phyloP scores from a whole-genome alignment of 2,888 invertebrate species.

The Synanthedon vespiformis region DNA sequence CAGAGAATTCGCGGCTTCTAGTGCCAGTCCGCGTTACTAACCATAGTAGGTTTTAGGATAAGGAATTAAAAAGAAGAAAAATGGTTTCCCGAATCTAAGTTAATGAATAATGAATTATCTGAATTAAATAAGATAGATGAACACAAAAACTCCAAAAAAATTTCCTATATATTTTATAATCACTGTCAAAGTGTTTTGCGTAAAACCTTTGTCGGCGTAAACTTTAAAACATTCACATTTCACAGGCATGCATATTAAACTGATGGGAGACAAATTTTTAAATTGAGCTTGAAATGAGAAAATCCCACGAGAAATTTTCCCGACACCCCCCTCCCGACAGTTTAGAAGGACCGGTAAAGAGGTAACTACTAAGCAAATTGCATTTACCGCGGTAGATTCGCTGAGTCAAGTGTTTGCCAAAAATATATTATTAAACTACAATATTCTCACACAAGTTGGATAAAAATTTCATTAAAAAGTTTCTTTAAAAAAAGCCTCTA shows the following conservation, averaged over 20 bases:
- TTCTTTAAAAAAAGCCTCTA: too few species aligned
- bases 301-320: conserved; percentile 36
- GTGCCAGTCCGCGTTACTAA: too few species aligned
- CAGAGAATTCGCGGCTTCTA: too few species aligned
- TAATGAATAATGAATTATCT: too few species aligned
- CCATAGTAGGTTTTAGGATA: too few species aligned
- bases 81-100: too few species aligned
- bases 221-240: background rate
- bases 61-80: too few species aligned
- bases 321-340: conserved; percentile 16
- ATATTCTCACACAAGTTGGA: conserved; percentile 1
- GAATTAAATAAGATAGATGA: too few species aligned
- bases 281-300: conserved; percentile 61
- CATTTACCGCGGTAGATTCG: conserved; percentile 33
- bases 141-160: too few species aligned
- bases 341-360: conserved; percentile 33
- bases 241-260: background rate
- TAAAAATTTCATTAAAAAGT: conserved; percentile 9
- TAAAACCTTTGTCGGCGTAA: too few species aligned
- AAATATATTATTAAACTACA: conserved; percentile 5
- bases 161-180: too few species aligned
- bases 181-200: too few species aligned
- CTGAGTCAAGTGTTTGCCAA: conserved; percentile 28
- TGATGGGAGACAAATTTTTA: conserved; percentile 12
- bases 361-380: conserved; percentile 57